Evolutionary conservation across 2,888 invertebrate species (phyloP), one percentile per base, ranked within the genome.

Genomic region (Scaptomyza cyrtandrae): DNA sequence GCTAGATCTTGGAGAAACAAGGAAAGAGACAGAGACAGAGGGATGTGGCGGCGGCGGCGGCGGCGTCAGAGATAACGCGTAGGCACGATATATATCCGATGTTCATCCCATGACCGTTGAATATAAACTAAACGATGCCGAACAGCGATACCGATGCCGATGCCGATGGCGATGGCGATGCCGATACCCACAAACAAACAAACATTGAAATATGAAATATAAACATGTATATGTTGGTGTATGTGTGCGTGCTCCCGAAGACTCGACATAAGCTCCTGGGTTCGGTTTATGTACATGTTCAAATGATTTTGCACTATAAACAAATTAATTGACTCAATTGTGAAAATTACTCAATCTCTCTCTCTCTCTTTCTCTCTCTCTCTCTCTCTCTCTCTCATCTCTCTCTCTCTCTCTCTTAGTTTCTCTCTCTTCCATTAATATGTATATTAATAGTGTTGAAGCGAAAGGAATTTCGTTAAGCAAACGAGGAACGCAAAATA

Each of bases 21-120:
- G 0, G 5, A 37, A 1, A 14, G 29, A 11, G 31, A n/a, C 9
- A 13, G 27, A 10, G 29, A 10, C 24, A 16, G 16, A 1, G 13
- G 0, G 35, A 3, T 44, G 16, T 11, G 16, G 4, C 7, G 13
- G 3, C 11, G 14, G n/a, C 3, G 44, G 2, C n/a, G 50, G 16
- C 29, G 24, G 10, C n/a, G 65, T 60, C 49, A 60, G 45, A 70
- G 78, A 67, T 48, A 73, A 67, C 63, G 80, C 86, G 76, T 56
- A 39, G 49, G 43, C 68, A 48, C 67, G 56, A 67, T 50, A 50
- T 44, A 44, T 65, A 54, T 70, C 65, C 71, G 86, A 62, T 83
- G 83, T 72, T 83, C 75, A 86, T 77, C 77, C 83, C 83, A 83
- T 83, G 88, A 83, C 88, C 88, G 82, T 70, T 70, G 76, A 78